Percentiles rank a stretch among this genome's conserved stretches.
Evolutionary conservation across 1,140 invertebrate species (phyloP).

Genomic region (Temnothorax nylanderi): DNA sequence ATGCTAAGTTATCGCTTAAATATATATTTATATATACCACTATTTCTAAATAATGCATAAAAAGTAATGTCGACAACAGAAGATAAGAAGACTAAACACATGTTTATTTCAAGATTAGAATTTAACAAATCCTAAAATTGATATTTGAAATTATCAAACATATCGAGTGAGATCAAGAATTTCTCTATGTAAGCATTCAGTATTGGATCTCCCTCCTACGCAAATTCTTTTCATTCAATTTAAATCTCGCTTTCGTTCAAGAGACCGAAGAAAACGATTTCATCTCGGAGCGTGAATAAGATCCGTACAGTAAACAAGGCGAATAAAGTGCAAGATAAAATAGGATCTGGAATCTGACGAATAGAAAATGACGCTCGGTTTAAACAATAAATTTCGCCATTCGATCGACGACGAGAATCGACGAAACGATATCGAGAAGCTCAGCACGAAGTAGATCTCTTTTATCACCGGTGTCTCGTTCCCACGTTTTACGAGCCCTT

Average conservation of each 20-base stretch:
- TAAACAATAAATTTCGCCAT: slow-evolving; percentile 24
- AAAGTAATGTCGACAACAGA: neutral
- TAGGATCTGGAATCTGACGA: neutral
- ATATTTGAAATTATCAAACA: neutral
- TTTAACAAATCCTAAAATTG: neutral
- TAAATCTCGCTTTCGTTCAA: neutral
- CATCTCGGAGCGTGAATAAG: neutral
- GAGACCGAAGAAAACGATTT: neutral
- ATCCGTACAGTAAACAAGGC: neutral
- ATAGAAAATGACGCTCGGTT: neutral
- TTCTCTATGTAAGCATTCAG: neutral
- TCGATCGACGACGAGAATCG: slow-evolving; percentile 15
- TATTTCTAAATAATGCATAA: neutral
- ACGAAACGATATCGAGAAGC: slow-evolving; percentile 35
- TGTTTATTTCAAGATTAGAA: neutral
- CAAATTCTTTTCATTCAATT: slow-evolving; percentile 5
- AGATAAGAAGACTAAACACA: neutral
- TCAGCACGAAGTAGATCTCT: slow-evolving; percentile 23
- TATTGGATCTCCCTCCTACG: neutral
- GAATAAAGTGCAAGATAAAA: slow-evolving; percentile 13
- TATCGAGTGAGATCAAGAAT: neutral
- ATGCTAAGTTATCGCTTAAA: neutral
- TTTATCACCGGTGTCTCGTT: slow-evolving; percentile 36
- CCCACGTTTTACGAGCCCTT: slow-evolving; percentile 28
- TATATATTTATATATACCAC: neutral